Evolutionary conservation across 2,113 vertebrate genomes (phyloP), one percentile per base, ranked within the genome.

Genomic region (Cyprinus carpio): DNA sequence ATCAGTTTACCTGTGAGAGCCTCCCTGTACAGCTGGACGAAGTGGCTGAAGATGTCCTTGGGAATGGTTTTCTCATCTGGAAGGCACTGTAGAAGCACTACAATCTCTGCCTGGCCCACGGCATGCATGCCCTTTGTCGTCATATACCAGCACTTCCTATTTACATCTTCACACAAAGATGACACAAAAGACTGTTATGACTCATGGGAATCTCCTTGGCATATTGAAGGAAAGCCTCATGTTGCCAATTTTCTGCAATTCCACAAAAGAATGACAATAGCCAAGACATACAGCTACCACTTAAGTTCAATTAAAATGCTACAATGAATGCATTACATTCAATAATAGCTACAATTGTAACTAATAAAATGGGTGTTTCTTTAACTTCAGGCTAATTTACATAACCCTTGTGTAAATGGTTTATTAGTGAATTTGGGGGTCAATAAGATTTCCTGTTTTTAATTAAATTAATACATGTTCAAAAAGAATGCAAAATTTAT

Each of bases 61-160:
- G 98, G 98, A 92, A 99, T 93, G 90, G 95, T 97, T 82, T 99
- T 99, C 92, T 99, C 98, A 81, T 99, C 98, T 0, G 97, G 98
- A n/a, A 98, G 94, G 90, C 97, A 99, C 88, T 99, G 98, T 6
- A 99, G 94, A 89, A 99, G 95, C n/a, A 99, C 92, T 87, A 99
- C 96, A 40, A 99, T 95, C 94, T 99, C 98, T 0, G 98, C 95
- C 89, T 99, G 98, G 72, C 98, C 97, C 79, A 99, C 97, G 0
- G 97, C 98, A 58, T 99, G 98, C 98, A 99, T 99, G 84, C 98
- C 98, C 72, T 99, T 99, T 0, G 97, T 99, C 74, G 96, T 97
- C 90, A 99, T 95, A 84, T 97, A 99, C 98, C 98, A 99, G 91
- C 98, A 99, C 90, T 98, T 99, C 91, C 98, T 95, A 95, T 99